phyloP scores from a whole-genome alignment of 1,140 invertebrate species.

The Drosophila willistoni region DNA sequence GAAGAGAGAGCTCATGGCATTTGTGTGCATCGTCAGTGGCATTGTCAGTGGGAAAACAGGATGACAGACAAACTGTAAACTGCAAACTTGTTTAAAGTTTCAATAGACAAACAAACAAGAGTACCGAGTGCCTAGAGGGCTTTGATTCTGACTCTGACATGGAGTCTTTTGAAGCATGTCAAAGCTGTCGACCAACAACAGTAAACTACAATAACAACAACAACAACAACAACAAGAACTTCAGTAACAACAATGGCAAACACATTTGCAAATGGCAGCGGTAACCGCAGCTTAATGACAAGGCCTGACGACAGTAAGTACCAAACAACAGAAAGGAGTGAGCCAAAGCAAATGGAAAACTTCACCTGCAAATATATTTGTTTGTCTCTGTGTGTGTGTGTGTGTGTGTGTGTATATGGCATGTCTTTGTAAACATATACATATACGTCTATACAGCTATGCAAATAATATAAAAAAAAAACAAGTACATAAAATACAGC shows the following conservation, averaged over 20 bases:
- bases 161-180: constrained; percentile 72
- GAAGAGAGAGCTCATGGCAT: background rate
- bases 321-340: constrained; percentile 7
- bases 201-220: constrained; percentile 6
- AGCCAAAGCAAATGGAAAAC: constrained; percentile 58
- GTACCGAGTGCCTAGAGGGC: constrained; percentile 63
- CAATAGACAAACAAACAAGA: constrained; percentile 76
- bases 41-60: constrained; percentile 34
- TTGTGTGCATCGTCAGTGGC: constrained; percentile 30
- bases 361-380: constrained; percentile 70
- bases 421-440: constrained; percentile 12
- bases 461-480: constrained; percentile 66
- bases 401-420: constrained; percentile 39
- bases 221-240: constrained; percentile 35
- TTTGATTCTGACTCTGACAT: constrained; percentile 60
- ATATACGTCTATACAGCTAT: constrained; percentile 54
- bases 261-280: constrained; percentile 78
- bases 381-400: constrained; percentile 40
- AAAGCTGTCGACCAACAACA: constrained; percentile 57
- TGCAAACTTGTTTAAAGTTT: constrained; percentile 77
- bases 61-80: constrained; percentile 29
- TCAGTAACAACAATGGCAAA: constrained; percentile 65
- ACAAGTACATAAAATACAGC: constrained; percentile 64
- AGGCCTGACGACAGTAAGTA: constrained; percentile 35
- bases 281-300: constrained; percentile 78